Evolutionary conservation across 23 tunicate genomes (phyloP).

Genomic region (Styela plicata): DNA sequence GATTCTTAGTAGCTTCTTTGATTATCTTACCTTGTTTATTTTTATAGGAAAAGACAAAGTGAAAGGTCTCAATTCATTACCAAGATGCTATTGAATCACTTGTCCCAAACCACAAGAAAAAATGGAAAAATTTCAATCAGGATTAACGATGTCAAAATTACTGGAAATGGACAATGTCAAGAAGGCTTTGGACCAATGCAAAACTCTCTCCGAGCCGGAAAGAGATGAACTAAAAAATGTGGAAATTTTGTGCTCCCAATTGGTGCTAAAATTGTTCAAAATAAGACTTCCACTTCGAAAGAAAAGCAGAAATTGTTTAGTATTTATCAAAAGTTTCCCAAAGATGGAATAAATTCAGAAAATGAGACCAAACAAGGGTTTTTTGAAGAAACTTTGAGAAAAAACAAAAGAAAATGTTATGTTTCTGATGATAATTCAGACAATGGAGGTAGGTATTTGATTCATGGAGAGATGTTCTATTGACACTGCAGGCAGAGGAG

Average conservation of each 20-base stretch:
- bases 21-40: conserved; percentile 9
- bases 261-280: not conserved
- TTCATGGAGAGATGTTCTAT: no score
- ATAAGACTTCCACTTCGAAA: not conserved
- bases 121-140: not conserved
- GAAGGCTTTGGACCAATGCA: not conserved
- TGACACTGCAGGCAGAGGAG: no score
- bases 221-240: conserved; percentile 3
- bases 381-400: not conserved
- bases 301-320: not conserved
- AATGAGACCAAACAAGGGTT: not conserved
- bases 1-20: no score
- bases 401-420: not conserved
- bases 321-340: not conserved
- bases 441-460: not conserved
- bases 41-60: not conserved
- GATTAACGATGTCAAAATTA: not conserved
- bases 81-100: conserved; percentile 5
- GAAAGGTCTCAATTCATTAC: not conserved
- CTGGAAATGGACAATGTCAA: conserved; percentile 11
- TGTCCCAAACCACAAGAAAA: conserved; percentile 20
- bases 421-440: not conserved
- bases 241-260: conserved; percentile 2
- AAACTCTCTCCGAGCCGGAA: conserved; percentile 1
- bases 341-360: not conserved